Evolutionary conservation across 2,888 invertebrate species (phyloP).

Genomic region (Parascotia fuliginaria): DNA sequence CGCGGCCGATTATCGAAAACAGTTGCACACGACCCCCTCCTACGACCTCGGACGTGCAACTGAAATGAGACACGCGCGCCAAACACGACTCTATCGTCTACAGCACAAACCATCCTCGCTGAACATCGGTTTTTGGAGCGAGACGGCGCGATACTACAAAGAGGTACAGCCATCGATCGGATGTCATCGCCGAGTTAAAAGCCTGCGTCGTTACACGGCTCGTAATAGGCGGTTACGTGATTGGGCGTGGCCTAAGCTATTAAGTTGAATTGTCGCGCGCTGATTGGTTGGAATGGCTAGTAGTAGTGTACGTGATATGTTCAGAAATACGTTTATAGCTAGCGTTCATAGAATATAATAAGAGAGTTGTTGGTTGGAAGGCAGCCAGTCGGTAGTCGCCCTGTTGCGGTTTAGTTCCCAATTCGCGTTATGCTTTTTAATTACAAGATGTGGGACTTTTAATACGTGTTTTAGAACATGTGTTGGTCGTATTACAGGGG

Average conservation of each 20-base stretch:
- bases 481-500: slow-evolving; percentile 24
- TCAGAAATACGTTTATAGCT: slow-evolving; percentile 85
- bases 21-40: slow-evolving; percentile 85
- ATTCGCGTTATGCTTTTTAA: slow-evolving; percentile 76
- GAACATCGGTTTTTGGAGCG: slow-evolving; percentile 66
- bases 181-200: slow-evolving; percentile 82
- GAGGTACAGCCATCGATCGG: slow-evolving; percentile 70
- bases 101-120: slow-evolving; percentile 61
- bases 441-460: slow-evolving; percentile 69
- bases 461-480: slow-evolving; percentile 55
- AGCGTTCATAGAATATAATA: slow-evolving; percentile 84
- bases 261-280: slow-evolving; percentile 84
- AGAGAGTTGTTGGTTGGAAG: slow-evolving; percentile 82
- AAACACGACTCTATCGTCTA: slow-evolving; percentile 83
- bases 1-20: slow-evolving; percentile 85
- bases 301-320: slow-evolving; percentile 85
- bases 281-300: slow-evolving; percentile 86
- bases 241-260: slow-evolving; percentile 84
- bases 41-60: slow-evolving; percentile 83
- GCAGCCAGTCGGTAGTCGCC: slow-evolving; percentile 72
- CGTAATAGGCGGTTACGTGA: slow-evolving; percentile 86
- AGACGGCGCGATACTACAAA: slow-evolving; percentile 62
- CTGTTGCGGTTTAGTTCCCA: slow-evolving; percentile 74
- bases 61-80: slow-evolving; percentile 81
- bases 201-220: slow-evolving; percentile 84